These are phyloP conservation scores for Sternarchorhynchus goeldii DNA, from an alignment of 2,797 vertebrate genomes.

Conservation along the genomic window DNA sequence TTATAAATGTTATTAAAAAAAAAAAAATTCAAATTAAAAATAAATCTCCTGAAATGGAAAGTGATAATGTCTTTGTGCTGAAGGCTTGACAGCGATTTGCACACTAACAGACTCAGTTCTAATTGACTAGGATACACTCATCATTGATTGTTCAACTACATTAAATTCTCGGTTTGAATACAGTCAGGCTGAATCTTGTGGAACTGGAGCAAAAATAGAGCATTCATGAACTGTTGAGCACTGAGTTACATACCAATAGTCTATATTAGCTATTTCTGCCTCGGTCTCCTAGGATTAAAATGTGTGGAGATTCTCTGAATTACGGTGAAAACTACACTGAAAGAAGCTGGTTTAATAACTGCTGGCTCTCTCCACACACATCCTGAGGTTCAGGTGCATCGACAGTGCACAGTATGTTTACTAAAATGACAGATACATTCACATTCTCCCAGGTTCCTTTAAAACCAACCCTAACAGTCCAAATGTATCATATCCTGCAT, in stretches of 20 bases:
- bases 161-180: slow-evolving; percentile 9
- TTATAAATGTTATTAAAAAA: not conserved
- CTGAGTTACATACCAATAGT: slow-evolving; percentile 41
- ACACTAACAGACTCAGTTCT: not conserved
- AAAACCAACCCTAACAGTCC: slow-evolving; percentile 44
- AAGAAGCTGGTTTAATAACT: slow-evolving; percentile 46
- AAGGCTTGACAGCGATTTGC: not conserved
- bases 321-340: slow-evolving; percentile 37
- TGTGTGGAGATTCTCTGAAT: slow-evolving; percentile 31
- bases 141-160: not conserved
- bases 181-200: not conserved
- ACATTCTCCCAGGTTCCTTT: slow-evolving; percentile 33
- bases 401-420: slow-evolving; percentile 23
- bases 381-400: not conserved
- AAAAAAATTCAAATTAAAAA: too few species aligned
- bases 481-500: slow-evolving; percentile 1
- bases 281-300: slow-evolving; percentile 17
- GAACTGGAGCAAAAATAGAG: slow-evolving; percentile 14
- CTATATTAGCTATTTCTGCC: slow-evolving; percentile 33
- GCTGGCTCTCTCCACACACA: slow-evolving; percentile 15
- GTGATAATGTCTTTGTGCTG: not conserved
- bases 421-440: slow-evolving; percentile 33
- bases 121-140: not conserved
- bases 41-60: not conserved
- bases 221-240: slow-evolving; percentile 35